Percentiles rank a stretch among this genome's conserved stretches.
phyloP scores from a whole-genome alignment of 2,797 vertebrate species.

The Phalanger gymnotis region DNA sequence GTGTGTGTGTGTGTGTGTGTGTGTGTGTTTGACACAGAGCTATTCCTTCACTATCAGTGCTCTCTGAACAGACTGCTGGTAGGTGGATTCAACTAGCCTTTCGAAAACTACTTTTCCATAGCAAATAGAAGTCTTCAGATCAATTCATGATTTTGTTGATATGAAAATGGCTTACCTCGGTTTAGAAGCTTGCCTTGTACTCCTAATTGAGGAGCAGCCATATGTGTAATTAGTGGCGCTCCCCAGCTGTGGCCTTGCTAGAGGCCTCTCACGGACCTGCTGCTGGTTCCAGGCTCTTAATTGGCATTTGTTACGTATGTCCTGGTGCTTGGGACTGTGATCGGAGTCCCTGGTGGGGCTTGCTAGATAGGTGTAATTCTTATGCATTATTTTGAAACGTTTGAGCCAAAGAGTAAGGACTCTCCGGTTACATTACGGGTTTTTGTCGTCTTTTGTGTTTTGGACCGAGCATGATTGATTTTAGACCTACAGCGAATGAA shows the following conservation, averaged over 20 bases:
- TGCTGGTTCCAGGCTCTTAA: slow-evolving; percentile 52
- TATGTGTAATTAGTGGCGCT: slow-evolving; percentile 34
- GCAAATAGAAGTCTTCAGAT: not conserved
- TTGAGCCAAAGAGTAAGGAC: slow-evolving; percentile 31
- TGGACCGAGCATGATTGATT: not conserved
- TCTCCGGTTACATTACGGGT: not conserved
- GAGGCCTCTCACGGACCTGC: slow-evolving; percentile 27
- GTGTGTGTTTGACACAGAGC: no score
- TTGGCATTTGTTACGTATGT: slow-evolving; percentile 54
- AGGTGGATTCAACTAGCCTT: not conserved
- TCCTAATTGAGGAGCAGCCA: slow-evolving; percentile 37
- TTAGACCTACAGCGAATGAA: not conserved
- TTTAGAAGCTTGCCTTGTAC: slow-evolving; percentile 2
- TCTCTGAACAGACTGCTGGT: not conserved
- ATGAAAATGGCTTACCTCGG: slow-evolving; percentile 42
- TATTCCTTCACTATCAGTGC: not conserved
- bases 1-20: not conserved
- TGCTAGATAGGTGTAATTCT: slow-evolving; percentile 38
- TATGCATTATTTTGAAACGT: slow-evolving; percentile 13
- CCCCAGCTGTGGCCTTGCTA: slow-evolving; percentile 31
- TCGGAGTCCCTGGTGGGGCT: slow-evolving; percentile 18
- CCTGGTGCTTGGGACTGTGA: slow-evolving; percentile 23
- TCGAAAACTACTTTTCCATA: not conserved
- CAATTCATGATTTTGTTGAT: slow-evolving; percentile 16
- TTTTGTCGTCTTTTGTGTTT: not conserved